Evolutionary conservation across 1,140 invertebrate genomes (phyloP).

Genomic region (Drosophila prosaltans): DNA sequence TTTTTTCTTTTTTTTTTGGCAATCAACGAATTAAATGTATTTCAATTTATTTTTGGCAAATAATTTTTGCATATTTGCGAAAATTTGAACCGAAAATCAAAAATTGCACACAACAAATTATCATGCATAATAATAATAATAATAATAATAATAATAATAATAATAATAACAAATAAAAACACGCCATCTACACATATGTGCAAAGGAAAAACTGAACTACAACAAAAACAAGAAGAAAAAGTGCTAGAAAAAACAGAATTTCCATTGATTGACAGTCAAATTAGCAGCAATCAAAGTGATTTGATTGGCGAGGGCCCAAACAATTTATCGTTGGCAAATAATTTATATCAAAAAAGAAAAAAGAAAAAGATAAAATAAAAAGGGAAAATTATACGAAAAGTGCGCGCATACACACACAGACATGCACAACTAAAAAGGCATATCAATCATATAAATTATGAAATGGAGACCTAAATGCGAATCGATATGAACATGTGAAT

Average conservation of each 20-base stretch:
- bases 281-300: slow-evolving; percentile 73
- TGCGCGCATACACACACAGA: slow-evolving; percentile 13
- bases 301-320: slow-evolving; percentile 31
- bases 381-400: slow-evolving; percentile 41
- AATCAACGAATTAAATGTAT: slow-evolving; percentile 25
- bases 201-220: slow-evolving; percentile 18
- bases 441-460: slow-evolving; percentile 79
- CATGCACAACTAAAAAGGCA: slow-evolving; percentile 55
- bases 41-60: slow-evolving; percentile 8
- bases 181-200: background rate
- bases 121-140: slow-evolving; percentile 40
- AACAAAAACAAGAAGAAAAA: slow-evolving; percentile 32
- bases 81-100: slow-evolving; percentile 37
- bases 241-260: slow-evolving; percentile 27
- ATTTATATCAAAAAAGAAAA: slow-evolving; percentile 46
- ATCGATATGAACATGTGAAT: slow-evolving; percentile 42
- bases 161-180: slow-evolving; percentile 26
- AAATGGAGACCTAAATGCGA: slow-evolving; percentile 50
- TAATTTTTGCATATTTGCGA: slow-evolving; percentile 1
- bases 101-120: slow-evolving; percentile 43
- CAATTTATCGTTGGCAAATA: slow-evolving; percentile 54
- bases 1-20: background rate
- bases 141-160: slow-evolving; percentile 31
- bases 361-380: background rate
- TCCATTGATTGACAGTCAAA: slow-evolving; percentile 77